Base-by-base conservation (phyloP, 2,888 invertebrate species). In the Gymnocheta viridis region DNA sequence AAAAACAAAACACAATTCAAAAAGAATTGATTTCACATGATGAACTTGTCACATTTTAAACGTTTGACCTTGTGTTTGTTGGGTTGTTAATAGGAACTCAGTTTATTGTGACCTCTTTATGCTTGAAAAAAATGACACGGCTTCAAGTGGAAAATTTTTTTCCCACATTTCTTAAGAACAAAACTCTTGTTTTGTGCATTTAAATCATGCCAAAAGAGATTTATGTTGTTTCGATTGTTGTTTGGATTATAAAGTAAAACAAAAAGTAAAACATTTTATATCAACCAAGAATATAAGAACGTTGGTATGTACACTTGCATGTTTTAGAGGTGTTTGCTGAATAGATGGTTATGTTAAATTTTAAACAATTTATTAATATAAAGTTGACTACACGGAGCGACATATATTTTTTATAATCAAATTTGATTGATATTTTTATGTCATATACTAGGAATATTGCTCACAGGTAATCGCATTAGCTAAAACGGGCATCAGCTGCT, bases 211-310 rank as follows among this genome's bases (percentile, higher is more conserved):
- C 56, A 79, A 82, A 69, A 64, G 47, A 82, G 82, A 82, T 79
- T 79, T 82, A 79, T 82, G 79, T 79, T 73, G 35, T 69, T 73
- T 82, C 78, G 78, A 82, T 82, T 82, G 78, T 69, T 78, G 49
- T 62, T 47, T 69, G 79, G 73, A 82, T 82, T 82, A 79, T 29
- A 58, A 41, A 56, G 69, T 62, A 47, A 66, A 44, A 64, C 7
- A 22, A 38, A 47, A 77, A 27, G 4, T 4, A 44, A 49, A 77
- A 60, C 35, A 41, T 44, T 62, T 44, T 27, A 41, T 62, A 62
- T 0, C n/a, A 35, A 10, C 19, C n/a, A 19, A 14, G 19, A 70
- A 24, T 49, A 19, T 67, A 32, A 22, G 32, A 29, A 19, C n/a
- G n/a, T n/a, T 2, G 9, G 41, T 41, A n/a, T 22, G 54, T 27